phyloP scores from a whole-genome alignment of 1,140 invertebrate species.

The Eufriesea mexicana region DNA sequence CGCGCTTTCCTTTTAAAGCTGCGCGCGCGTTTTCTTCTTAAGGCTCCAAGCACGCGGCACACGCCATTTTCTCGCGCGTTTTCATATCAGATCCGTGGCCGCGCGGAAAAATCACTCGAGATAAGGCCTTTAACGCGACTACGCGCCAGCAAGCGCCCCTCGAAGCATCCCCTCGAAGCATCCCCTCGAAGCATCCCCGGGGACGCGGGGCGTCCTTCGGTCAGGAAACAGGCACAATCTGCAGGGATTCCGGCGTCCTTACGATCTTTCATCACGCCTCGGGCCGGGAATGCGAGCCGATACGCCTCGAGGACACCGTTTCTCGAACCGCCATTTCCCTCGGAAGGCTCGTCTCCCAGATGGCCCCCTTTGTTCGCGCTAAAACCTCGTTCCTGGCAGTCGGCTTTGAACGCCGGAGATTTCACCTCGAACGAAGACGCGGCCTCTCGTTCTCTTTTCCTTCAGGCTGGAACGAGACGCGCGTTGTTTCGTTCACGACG shows the following conservation, averaged over 20 bases:
- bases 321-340: conserved; percentile 11
- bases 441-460: conserved; percentile 8
- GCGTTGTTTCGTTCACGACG: too few relatives aligned
- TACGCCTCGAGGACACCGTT: conserved; percentile 1
- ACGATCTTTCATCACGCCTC: conserved; percentile 8
- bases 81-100: background rate
- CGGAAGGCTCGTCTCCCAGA: background rate
- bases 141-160: background rate
- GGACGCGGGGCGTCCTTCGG: background rate
- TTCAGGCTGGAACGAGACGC: too few relatives aligned
- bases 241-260: background rate
- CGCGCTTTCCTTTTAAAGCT: conserved; percentile 10
- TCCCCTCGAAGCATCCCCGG: background rate
- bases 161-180: too few relatives aligned
- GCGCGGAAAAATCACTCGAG: background rate
- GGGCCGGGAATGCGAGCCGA: background rate
- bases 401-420: conserved; percentile 26
- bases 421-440: background rate
- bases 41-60: background rate
- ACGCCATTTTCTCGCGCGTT: conserved; percentile 4
- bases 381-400: conserved; percentile 61
- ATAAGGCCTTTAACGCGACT: background rate
- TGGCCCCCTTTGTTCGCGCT: conserved; percentile 48
- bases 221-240: conserved; percentile 11
- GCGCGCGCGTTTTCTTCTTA: background rate